Base-by-base conservation (phyloP, 2,797 vertebrate genomes). In the Pogonophryne albipinna region DNA sequence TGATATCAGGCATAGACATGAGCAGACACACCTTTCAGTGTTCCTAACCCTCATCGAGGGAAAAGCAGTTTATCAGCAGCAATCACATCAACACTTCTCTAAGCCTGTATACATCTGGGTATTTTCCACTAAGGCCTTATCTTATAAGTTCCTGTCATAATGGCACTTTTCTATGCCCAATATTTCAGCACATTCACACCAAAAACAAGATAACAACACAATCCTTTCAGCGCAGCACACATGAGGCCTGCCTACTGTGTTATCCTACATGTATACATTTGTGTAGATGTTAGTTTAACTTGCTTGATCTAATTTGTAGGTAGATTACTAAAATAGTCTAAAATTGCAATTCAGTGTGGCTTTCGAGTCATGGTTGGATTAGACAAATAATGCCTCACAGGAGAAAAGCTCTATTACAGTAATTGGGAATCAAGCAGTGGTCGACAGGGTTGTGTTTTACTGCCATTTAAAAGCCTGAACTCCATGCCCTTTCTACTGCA, bases 1-100 rank as follows among this genome's bases (percentile, higher is more conserved):
- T 89, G 84, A 87, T 85, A 89, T 90, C 89, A 89, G 88, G 87
- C 88, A 76, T 63, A 77, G 91, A 91, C 92, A 86, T 42, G 92
- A 90, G 87, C 63, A 69, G 90, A 89, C 93, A 92, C 89, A 89
- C 92, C 90, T 92, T 88, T 61, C 9, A 63, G 42, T 83, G 76
- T 86, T 84, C 77, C 70, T 72, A 69, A 68, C 77, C 70, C 74
- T 67, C 66, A 79, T 41, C 70, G 62, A 68, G 52, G 53, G 52
- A 51, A 59, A 84, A 87, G 58, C 65, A 55, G 20, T 27, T 63
- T 19, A 71, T 79, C 75, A 74, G 69, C 51, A 76, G 52, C 64
- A 67, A 5, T 60, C 61, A 49, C 6, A 31, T 74, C 34, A 49
- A 61, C 50, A 13, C 16, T n/a, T 57, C 55, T 62, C n/a, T 27